Evolutionary conservation across 2,113 vertebrate species (phyloP), one percentile per base, ranked within the genome.

Genomic region (Camelus dromedarius): DNA sequence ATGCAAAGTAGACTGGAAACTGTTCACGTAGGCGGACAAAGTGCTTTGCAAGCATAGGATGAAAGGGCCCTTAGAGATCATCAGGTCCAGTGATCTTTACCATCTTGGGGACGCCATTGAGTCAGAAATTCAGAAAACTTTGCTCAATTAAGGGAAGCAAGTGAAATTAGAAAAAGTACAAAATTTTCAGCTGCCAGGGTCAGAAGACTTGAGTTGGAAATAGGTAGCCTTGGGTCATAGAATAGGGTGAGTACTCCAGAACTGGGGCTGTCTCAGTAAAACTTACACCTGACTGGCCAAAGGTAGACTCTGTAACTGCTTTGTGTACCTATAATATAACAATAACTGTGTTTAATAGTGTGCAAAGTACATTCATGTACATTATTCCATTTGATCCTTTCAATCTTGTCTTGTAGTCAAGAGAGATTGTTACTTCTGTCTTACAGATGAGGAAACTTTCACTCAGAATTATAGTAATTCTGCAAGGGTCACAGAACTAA

Each of bases 401-500:
- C 22, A 42, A 22, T 64, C 42, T 84, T 83, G 12, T 64, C 42
- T 84, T 83, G 12, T 54, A 67, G 79, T 77, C n/a, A 67, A 9
- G 72, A 79, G 50, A n/a, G 58, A 14, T 15, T 88, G 48, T 96
- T 62, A 76, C 81, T 77, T 88, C 26, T 93, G 32, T 89, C 83
- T 93, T 96, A 89, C 24, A 89, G 54, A 93, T 28, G 58, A 95
- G 42, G 66, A 95, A 93, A 69, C 82, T 88, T 58, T 67, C 42
- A 60, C 20, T 52, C 79, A 79, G 50, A 91, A 70, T 91, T 73
- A 35, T 24, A 52, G 30, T 90, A 86, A 56, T 87, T 82, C 26
- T 60, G 12, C 11, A 72, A 81, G 75, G 38, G 5, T 79, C 69
- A 85, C 66, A 92, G 58, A 94, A 90, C 35, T 75, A 60, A 87